These are phyloP conservation scores for Papilio aristodemus DNA, from an alignment of 1,140 invertebrate species.

Conservation along the genomic window DNA sequence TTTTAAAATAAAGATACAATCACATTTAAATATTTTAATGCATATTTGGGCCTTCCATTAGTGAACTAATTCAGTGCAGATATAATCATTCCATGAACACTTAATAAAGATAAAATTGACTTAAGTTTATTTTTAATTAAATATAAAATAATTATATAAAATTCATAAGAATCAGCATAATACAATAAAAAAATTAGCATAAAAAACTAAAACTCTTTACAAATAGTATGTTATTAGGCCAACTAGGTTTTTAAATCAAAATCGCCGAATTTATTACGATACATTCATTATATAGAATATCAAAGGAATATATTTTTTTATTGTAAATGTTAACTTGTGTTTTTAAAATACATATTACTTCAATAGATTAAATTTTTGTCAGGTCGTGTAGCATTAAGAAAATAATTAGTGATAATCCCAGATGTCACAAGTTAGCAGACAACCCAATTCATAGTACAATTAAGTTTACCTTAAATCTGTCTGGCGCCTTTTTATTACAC, in stretches of 20 bases:
- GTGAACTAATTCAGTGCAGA: conserved; percentile 38
- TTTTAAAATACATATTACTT: too few relatives aligned
- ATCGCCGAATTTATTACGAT: background rate
- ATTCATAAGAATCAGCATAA: background rate
- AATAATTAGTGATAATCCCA: too few relatives aligned
- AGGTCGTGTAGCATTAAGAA: too few relatives aligned
- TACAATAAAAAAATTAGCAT: background rate
- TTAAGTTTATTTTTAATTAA: background rate
- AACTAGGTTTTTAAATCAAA: background rate
- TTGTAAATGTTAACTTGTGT: background rate
- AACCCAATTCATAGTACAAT: too few relatives aligned
- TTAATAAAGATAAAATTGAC: background rate
- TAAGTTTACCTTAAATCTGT: too few relatives aligned
- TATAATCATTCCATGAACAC: conserved; percentile 34
- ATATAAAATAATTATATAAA: background rate
- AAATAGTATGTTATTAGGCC: conserved; percentile 4
- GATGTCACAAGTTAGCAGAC: too few relatives aligned
- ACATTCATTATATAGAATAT: background rate
- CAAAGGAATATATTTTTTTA: background rate
- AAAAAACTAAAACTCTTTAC: background rate
- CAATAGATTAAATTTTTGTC: too few relatives aligned
- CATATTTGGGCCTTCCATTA: conserved; percentile 43
- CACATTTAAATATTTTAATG: conserved; percentile 34
- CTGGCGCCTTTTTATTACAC: too few relatives aligned
- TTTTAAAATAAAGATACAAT: background rate